phyloP scores from a whole-genome alignment of 2,113 vertebrate species.

The Triplophysa dalaica region DNA sequence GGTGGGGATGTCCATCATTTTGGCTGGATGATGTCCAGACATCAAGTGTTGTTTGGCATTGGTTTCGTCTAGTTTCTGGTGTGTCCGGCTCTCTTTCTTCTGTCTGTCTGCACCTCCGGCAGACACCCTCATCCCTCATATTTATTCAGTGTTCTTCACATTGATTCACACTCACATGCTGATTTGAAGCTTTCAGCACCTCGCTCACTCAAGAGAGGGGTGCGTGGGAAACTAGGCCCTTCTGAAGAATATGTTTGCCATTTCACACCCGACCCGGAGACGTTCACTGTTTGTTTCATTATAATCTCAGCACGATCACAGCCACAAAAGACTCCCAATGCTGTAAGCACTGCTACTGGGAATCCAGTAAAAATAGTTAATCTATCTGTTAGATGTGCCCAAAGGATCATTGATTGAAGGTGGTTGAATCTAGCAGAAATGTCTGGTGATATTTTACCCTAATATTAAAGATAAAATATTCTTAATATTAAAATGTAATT shows the following conservation, averaged over 20 bases:
- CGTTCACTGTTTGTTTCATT: constrained; percentile 12
- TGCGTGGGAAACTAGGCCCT: constrained; percentile 52
- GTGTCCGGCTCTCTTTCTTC: constrained; percentile 14
- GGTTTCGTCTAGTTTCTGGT: constrained; percentile 23
- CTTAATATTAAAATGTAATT: too few relatives aligned
- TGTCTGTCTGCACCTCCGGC: constrained; percentile 26
- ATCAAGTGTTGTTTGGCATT: constrained; percentile 41
- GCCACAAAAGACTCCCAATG: background rate
- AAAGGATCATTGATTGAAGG: background rate
- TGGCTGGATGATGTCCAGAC: constrained; percentile 47
- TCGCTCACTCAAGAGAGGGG: constrained; percentile 30
- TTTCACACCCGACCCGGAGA: constrained; percentile 23
- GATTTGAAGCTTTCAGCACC: constrained; percentile 57
- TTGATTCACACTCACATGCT: constrained; percentile 41
- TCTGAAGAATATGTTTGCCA: constrained; percentile 40
- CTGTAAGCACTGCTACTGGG: background rate
- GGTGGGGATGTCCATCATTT: background rate
- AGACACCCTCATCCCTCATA: constrained; percentile 28
- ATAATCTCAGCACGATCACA: background rate
- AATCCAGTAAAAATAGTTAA: background rate
- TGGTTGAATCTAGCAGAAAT: too few relatives aligned
- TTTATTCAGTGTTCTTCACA: constrained; percentile 3
- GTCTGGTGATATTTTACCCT: too few relatives aligned
- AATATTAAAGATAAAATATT: too few relatives aligned
- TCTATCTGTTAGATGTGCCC: background rate